A percentile compares a stretch with the other conserved stretches of the same genome.
These are phyloP conservation scores for Ammodytes dubius DNA, from an alignment of 2,113 vertebrate species.

Conservation along the genomic window DNA sequence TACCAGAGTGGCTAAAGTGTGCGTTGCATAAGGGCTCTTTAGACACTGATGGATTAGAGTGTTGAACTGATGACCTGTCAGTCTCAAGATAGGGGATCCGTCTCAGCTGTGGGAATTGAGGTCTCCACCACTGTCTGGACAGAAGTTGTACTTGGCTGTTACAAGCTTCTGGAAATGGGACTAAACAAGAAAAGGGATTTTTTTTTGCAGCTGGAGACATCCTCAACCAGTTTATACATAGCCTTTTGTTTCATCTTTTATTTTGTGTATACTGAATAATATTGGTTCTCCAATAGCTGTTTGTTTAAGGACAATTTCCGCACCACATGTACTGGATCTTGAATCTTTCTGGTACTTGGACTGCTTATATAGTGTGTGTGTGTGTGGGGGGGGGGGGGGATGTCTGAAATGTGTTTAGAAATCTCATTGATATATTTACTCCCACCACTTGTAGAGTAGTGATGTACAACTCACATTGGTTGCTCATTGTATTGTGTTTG, in stretches of 20 bases:
- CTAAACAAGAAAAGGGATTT: background rate
- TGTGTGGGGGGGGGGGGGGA: background rate
- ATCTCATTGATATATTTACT: slow-evolving; percentile 3
- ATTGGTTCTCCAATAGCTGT: background rate
- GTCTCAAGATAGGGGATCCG: slow-evolving; percentile 15
- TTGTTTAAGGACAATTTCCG: background rate
- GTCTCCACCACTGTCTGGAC: background rate
- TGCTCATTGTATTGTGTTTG: background rate
- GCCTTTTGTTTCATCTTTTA: background rate
- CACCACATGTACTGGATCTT: background rate
- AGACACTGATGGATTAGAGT: slow-evolving; percentile 11
- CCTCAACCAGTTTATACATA: background rate
- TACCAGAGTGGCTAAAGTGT: slow-evolving; percentile 17
- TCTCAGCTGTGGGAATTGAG: slow-evolving; percentile 2
- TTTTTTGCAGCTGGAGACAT: background rate
- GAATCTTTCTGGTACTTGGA: too few relatives aligned
- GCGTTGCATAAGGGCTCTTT: background rate
- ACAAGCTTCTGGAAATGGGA: background rate
- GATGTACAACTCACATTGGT: background rate
- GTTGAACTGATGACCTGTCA: slow-evolving; percentile 33
- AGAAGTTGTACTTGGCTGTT: background rate
- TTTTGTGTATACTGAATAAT: background rate
- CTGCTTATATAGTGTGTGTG: too few relatives aligned
- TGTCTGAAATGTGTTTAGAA: slow-evolving; percentile 4
- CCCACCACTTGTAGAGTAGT: background rate